Evolutionary conservation across 1,140 invertebrate species (phyloP).

Genomic region (Ooceraea biroi): DNA sequence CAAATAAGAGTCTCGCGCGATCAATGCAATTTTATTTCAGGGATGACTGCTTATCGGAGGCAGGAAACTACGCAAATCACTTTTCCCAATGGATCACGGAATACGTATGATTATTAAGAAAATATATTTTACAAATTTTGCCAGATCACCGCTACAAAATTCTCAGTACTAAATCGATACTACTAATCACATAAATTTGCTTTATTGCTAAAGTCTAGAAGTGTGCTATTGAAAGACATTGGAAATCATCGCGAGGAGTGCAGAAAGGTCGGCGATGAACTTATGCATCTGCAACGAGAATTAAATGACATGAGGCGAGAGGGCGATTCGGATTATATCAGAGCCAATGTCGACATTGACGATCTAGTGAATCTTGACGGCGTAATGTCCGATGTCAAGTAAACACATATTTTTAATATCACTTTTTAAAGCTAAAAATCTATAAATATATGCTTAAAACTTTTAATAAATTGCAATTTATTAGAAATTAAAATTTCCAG

Average conservation of each 20-base stretch:
- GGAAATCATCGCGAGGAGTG: constrained; percentile 18
- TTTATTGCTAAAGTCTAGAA: not conserved
- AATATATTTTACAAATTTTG: not conserved
- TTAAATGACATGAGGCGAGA: not conserved
- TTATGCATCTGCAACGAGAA: not conserved
- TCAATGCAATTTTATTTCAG: constrained; percentile 20
- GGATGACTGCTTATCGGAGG: constrained; percentile 2
- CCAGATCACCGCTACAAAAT: not conserved
- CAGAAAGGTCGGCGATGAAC: not conserved
- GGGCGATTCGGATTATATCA: not conserved
- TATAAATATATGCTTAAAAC: not conserved
- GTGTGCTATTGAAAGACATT: constrained; percentile 44
- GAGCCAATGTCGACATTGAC: not conserved
- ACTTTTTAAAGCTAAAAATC: not conserved
- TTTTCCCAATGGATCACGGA: constrained; percentile 43
- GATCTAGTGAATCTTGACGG: constrained; percentile 3
- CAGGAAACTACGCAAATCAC: constrained; percentile 16
- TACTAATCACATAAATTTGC: not conserved
- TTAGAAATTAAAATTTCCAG: too few species aligned
- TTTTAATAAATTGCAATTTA: too few species aligned
- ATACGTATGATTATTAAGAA: constrained; percentile 28
- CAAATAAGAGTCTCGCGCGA: not conserved
- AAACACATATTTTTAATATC: not conserved
- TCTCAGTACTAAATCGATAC: not conserved
- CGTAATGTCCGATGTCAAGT: constrained; percentile 27